Evolutionary conservation across 2,113 vertebrate genomes (phyloP), one percentile per base, ranked within the genome.

Genomic region (Elaphurus davidianus): DNA sequence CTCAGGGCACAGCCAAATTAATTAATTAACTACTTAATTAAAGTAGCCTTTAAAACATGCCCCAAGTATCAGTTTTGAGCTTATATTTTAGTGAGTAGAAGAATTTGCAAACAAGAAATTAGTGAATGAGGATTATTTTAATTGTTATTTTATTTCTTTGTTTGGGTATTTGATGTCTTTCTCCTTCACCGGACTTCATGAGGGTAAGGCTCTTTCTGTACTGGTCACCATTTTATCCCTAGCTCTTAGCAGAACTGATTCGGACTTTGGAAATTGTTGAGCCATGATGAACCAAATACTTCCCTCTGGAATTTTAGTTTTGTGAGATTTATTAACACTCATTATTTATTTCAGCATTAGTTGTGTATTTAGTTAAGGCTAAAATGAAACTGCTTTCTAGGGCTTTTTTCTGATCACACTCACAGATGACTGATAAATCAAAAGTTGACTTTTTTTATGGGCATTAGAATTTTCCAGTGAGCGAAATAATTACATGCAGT

Each of bases 321-420:
- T 91, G 62, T 91, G 62, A 82, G 13, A 59, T 21, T 71, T 40
- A 91, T 30, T 67, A 85, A 52, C 28, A 89, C 15, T 54, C 13
- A 33, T 57, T 85, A 40, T 47, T 86, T 71, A 54, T 81, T 36
- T 86, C 47, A 83, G 30, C 28, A 28, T 92, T 54, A 33, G 59
- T 76, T 84, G 30, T n/a, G 16, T 81, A 43, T 59, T 93, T 82
- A 33, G 25, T 76, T 33, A 36, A 74, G 50, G 33, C 21, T 82
- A 91, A 95, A 95, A 90, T 83, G 36, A 95, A 95, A 93, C 15
- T 43, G 3, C 57, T 93, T 95, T 95, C 60, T 33, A 36, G 47
- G 74, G 7, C 74, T 93, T 93, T 83, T 91, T 67, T 74, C 82
- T 86, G n/a, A 27, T 52, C 54, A 43, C 52, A 40, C 50, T 93